Conservation (phyloP, 2,888 invertebrate species). For the Drosophila demipolita region DNA sequence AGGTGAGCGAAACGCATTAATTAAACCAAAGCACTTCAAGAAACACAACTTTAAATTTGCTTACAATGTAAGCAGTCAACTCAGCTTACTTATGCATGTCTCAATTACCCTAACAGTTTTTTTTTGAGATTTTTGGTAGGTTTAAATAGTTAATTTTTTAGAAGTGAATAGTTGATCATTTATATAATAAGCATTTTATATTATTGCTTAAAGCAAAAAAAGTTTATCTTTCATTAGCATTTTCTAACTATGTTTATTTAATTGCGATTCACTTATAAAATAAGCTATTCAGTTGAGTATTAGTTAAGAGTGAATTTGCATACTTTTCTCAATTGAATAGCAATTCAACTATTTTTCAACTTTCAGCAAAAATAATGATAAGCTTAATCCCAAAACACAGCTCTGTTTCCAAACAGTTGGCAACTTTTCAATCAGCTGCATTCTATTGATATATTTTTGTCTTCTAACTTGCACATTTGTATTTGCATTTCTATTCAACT, state of each 20-base stretch:
- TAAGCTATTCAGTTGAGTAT: not conserved
- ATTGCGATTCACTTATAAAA: not conserved
- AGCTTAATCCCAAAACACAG: not conserved
- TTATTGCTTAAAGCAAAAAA: not conserved
- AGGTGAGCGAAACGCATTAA: constrained; percentile 52
- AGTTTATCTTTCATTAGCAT: not conserved
- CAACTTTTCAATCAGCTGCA: constrained; percentile 7
- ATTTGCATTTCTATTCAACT: constrained; percentile 1
- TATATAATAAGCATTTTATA: not conserved
- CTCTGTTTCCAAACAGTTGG: constrained; percentile 10
- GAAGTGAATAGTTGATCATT: not conserved
- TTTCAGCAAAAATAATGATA: not conserved
- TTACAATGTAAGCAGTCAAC: constrained; percentile 28
- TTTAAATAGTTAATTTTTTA: not conserved
- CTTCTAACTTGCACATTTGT: constrained; percentile 4
- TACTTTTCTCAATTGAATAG: not conserved
- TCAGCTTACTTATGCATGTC: not conserved
- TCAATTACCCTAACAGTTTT: not conserved
- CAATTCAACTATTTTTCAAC: not conserved
- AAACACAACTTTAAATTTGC: constrained; percentile 30
- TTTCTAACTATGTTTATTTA: not conserved
- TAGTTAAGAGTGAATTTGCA: not conserved
- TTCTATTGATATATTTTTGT: constrained; percentile 5
- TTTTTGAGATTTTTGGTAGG: not conserved
- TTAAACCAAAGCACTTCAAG: constrained; percentile 47